phyloP scores from a whole-genome alignment of 2,113 vertebrate species.

The Elephantulus edwardii region DNA sequence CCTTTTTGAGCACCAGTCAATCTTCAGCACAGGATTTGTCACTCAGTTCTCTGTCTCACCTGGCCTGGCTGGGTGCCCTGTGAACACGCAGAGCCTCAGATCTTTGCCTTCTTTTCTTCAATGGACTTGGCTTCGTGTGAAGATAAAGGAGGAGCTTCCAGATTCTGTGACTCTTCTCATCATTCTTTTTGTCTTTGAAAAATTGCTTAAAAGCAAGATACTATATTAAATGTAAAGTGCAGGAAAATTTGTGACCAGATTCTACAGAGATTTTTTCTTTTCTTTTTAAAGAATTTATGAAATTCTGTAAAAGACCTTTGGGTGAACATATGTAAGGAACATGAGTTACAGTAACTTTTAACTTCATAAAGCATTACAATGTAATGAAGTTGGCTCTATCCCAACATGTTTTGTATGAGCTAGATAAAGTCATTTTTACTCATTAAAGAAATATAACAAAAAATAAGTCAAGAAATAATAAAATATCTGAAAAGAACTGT shows the following conservation, averaged over 20 bases:
- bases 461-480: background rate
- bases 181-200: constrained; percentile 72
- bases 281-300: constrained; percentile 42
- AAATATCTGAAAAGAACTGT: background rate
- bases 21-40: constrained; percentile 43
- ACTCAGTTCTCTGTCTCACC: constrained; percentile 42
- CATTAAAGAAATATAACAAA: constrained; percentile 44
- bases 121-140: constrained; percentile 55
- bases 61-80: background rate
- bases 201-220: constrained; percentile 64
- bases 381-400: background rate
- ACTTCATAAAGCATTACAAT: constrained; percentile 52
- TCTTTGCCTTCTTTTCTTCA: constrained; percentile 69
- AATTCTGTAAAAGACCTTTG: constrained; percentile 54
- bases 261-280: background rate
- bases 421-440: constrained; percentile 26
- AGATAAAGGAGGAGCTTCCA: constrained; percentile 63
- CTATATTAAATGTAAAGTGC: constrained; percentile 68
- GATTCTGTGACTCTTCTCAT: constrained; percentile 43
- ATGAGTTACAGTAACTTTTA: constrained; percentile 12
- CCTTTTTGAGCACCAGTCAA: constrained; percentile 51
- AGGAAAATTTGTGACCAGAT: constrained; percentile 61
- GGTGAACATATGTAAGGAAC: constrained; percentile 46
- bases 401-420: background rate
- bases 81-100: constrained; percentile 56